Evolutionary conservation across 2,113 vertebrate genomes (phyloP).

Genomic region (Zootoca vivipara): DNA sequence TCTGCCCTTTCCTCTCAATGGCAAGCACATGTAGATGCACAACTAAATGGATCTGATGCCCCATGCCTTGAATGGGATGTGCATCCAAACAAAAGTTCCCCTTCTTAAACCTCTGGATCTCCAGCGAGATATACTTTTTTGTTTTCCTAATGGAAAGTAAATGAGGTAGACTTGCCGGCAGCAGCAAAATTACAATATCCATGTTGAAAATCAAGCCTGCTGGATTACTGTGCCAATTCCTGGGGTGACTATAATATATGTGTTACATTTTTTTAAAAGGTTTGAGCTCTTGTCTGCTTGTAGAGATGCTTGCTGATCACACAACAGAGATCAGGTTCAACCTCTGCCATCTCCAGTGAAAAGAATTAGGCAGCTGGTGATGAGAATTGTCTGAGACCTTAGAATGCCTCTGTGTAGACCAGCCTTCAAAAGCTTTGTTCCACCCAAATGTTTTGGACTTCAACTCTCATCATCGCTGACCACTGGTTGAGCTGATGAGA

Average conservation of each 20-base stretch:
- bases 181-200: not conserved
- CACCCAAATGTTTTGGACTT: too few species aligned
- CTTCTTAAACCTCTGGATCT: not conserved
- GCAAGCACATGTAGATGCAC: not conserved
- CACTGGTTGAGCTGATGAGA: too few species aligned
- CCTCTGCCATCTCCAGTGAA: too few species aligned
- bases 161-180: not conserved
- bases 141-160: not conserved
- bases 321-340: too few species aligned
- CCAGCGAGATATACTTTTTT: not conserved
- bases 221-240: not conserved
- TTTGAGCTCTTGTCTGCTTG: not conserved
- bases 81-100: not conserved
- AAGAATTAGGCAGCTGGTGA: too few species aligned
- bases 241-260: not conserved
- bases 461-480: too few species aligned
- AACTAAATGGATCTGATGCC: not conserved
- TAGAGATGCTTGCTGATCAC: not conserved
- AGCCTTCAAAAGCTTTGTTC: too few species aligned
- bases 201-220: not conserved
- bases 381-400: too few species aligned
- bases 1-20: not conserved
- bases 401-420: too few species aligned
- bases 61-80: not conserved
- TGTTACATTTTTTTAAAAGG: not conserved